Percentiles rank a stretch among this genome's conserved stretches.
These are phyloP conservation scores for Boloria selene DNA, from an alignment of 2,888 invertebrate genomes.

Conservation along the genomic window DNA sequence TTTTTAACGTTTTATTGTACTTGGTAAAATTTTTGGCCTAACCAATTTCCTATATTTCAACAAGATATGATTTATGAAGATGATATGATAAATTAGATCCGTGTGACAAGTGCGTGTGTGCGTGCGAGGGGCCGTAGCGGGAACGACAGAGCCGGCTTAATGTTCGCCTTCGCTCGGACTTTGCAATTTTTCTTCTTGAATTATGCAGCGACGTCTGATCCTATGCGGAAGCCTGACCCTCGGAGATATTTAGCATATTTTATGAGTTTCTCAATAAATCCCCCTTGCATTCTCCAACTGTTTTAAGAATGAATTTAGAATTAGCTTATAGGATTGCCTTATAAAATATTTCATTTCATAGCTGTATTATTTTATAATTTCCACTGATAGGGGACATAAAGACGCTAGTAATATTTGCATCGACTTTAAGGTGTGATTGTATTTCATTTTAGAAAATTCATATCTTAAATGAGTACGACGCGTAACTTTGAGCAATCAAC, in stretches of 20 bases:
- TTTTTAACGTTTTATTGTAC: not conserved
- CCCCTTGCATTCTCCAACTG: slow-evolving; percentile 11
- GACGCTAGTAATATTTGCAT: too few relatives aligned
- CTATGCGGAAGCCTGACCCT: slow-evolving; percentile 8
- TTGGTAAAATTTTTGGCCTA: not conserved
- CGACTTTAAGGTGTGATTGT: too few relatives aligned
- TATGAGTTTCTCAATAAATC: slow-evolving; percentile 25
- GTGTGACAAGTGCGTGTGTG: slow-evolving; percentile 14
- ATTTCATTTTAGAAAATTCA: not conserved
- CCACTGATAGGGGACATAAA: too few relatives aligned
- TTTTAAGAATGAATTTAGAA: slow-evolving; percentile 13
- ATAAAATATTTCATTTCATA: too few relatives aligned
- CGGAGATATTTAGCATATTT: slow-evolving; percentile 43
- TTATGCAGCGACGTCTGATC: slow-evolving; percentile 33
- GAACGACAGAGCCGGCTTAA: slow-evolving; percentile 19
- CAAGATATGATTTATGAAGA: slow-evolving; percentile 41
- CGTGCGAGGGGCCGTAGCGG: slow-evolving; percentile 14
- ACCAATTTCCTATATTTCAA: slow-evolving; percentile 30
- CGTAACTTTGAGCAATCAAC: slow-evolving; percentile 25
- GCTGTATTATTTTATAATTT: not conserved
- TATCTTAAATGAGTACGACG: slow-evolving; percentile 5
- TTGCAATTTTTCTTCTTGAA: slow-evolving; percentile 45
- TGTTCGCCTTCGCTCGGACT: slow-evolving; percentile 38
- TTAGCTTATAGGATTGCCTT: slow-evolving; percentile 1
- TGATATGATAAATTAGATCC: slow-evolving; percentile 39